Evolutionary conservation across 2,888 invertebrate species (phyloP).

Genomic region (Congeria kusceri): DNA sequence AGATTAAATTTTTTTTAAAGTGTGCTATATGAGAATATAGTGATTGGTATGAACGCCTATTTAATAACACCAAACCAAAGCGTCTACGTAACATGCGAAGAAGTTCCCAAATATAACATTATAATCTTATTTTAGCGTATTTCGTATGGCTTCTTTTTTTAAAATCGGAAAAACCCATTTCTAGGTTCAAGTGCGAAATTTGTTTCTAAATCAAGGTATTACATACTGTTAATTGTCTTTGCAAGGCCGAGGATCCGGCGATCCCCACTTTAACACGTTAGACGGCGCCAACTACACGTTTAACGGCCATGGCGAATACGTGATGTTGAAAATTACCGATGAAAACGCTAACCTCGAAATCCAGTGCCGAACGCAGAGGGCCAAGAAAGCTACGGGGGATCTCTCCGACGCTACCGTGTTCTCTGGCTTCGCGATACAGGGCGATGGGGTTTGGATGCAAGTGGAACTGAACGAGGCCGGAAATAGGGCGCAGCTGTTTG

Average conservation of each 20-base stretch:
- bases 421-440: slow-evolving; percentile 39
- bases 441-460: slow-evolving; percentile 34
- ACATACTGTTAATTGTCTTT: not conserved
- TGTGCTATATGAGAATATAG: no score
- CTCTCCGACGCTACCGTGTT: slow-evolving; percentile 46
- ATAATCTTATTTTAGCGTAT: no score
- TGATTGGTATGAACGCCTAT: no score
- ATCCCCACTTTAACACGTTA: slow-evolving; percentile 51
- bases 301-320: slow-evolving; percentile 56
- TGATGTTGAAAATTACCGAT: slow-evolving; percentile 10
- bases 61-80: no score
- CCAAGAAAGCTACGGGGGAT: slow-evolving; percentile 12
- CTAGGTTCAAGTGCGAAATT: no score
- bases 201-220: no score
- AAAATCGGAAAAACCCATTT: no score
- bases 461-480: slow-evolving; percentile 36
- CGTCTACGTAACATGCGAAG: no score
- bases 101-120: no score
- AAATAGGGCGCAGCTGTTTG: slow-evolving; percentile 32
- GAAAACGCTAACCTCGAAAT: slow-evolving; percentile 9
- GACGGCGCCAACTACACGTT: slow-evolving; percentile 51
- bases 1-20: no score
- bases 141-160: no score
- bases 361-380: slow-evolving; percentile 41
- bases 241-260: slow-evolving; percentile 26